Evolutionary conservation across 2,113 vertebrate genomes (phyloP).

Genomic region (Chunga burmeisteri): DNA sequence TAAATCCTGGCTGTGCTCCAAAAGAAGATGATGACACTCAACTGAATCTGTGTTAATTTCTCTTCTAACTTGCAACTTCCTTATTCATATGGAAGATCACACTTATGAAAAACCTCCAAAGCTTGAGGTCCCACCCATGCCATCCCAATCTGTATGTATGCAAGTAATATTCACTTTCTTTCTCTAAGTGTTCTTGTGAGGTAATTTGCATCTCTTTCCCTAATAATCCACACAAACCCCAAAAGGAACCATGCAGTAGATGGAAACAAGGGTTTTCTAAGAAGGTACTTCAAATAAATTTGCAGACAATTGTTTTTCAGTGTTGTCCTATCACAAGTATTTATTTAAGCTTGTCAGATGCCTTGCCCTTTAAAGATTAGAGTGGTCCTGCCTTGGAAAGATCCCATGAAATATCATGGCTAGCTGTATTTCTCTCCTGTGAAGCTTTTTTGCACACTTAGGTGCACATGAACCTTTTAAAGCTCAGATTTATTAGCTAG

Average conservation of each 20-base stretch:
- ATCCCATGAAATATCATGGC: too few relatives aligned
- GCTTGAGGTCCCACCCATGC: background rate
- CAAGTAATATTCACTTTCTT: background rate
- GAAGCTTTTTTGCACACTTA: background rate
- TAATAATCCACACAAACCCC: background rate
- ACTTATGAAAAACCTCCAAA: background rate
- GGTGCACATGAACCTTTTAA: background rate
- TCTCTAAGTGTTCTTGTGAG: background rate
- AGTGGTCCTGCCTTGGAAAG: background rate
- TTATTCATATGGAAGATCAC: background rate
- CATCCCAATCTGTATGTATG: background rate
- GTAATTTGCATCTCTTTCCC: background rate
- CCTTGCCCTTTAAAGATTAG: background rate
- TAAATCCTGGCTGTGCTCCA: background rate
- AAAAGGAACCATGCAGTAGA: background rate
- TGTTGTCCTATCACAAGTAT: background rate
- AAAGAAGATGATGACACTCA: background rate
- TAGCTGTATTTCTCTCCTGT: background rate
- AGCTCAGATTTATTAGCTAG: background rate
- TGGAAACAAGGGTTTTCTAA: background rate
- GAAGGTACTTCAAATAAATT: background rate
- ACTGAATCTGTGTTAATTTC: fast-evolving
- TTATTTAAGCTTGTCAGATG: background rate
- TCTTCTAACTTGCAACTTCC: background rate
- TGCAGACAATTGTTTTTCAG: background rate